A percentile compares a stretch with the other conserved stretches of the same genome.
Conservation (phyloP, 1,140 invertebrate genomes). For the Brachionus plicatilis region DNA sequence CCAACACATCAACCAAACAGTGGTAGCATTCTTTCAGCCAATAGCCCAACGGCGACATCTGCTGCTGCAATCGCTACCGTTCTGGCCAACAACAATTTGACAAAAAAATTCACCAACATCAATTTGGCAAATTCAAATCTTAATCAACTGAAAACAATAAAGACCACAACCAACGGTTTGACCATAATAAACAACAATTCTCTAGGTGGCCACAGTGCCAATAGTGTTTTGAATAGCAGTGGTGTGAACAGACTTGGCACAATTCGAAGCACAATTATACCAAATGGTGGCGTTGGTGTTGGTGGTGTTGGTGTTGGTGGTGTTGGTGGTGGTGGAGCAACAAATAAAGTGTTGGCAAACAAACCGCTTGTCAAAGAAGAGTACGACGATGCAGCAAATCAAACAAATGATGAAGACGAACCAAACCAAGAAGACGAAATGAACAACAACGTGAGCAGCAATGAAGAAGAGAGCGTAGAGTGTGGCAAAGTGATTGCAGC, state of each 20-base stretch:
- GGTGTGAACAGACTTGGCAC: not conserved
- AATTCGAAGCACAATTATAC: not conserved
- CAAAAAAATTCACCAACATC: slow-evolving; percentile 9
- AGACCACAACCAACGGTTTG: not conserved
- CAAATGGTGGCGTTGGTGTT: not conserved
- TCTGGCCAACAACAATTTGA: not conserved
- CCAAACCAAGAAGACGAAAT: not conserved
- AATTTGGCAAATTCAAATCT: slow-evolving; percentile 28
- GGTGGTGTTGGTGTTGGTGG: not conserved
- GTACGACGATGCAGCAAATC: not conserved
- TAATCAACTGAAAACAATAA: not conserved
- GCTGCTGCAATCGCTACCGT: not conserved
- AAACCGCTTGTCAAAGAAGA: not conserved
- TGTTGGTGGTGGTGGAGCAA: no score
- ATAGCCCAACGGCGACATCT: not conserved
- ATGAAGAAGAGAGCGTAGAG: not conserved
- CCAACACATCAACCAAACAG: not conserved
- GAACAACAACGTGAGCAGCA: not conserved
- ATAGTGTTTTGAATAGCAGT: no score
- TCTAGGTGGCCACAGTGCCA: not conserved
- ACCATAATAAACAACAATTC: slow-evolving; percentile 8
- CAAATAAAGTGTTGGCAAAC: not conserved
- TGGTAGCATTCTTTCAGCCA: not conserved
- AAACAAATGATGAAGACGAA: slow-evolving; percentile 25
- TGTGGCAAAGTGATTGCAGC: not conserved